Evolutionary conservation across 2,888 invertebrate species (phyloP).

Genomic region (Aphidoletes aphidimyza): DNA sequence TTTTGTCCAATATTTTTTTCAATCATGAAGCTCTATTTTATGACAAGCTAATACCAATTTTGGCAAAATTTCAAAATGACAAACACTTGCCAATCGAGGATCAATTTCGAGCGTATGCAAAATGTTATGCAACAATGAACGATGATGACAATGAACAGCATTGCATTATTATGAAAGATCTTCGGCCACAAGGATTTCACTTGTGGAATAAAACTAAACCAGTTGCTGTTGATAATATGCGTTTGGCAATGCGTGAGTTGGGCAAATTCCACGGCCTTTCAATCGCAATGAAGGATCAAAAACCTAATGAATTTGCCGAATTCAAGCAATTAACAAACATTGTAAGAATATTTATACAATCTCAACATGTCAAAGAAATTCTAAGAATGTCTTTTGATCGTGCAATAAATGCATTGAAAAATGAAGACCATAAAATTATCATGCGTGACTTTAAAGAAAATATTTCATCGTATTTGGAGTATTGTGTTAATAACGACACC

Average conservation of each 20-base stretch:
- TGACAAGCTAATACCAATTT: constrained; percentile 39
- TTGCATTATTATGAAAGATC: constrained; percentile 51
- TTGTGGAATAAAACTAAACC: constrained; percentile 52
- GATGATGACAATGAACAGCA: not conserved
- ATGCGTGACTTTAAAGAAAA: not conserved
- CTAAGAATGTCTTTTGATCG: not conserved
- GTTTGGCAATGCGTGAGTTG: constrained; percentile 39
- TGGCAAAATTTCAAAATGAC: constrained; percentile 53
- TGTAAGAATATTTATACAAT: constrained; percentile 25
- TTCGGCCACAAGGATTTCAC: not conserved
- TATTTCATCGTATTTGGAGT: not conserved
- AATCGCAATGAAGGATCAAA: constrained; percentile 54
- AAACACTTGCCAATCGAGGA: not conserved
- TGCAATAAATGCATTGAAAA: not conserved
- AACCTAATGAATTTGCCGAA: constrained; percentile 53
- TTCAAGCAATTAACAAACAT: constrained; percentile 50
- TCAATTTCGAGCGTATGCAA: constrained; percentile 46
- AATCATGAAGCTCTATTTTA: constrained; percentile 49
- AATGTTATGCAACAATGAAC: constrained; percentile 38
- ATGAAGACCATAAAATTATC: not conserved
- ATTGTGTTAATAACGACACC: not conserved
- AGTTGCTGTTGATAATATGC: constrained; percentile 38
- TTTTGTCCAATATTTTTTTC: not conserved
- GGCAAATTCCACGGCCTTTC: constrained; percentile 56
- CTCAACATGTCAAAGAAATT: not conserved